Evolutionary conservation across 1,140 invertebrate genomes (phyloP), one percentile per base, ranked within the genome.

Genomic region (Mizuhopecten yessoensis): DNA sequence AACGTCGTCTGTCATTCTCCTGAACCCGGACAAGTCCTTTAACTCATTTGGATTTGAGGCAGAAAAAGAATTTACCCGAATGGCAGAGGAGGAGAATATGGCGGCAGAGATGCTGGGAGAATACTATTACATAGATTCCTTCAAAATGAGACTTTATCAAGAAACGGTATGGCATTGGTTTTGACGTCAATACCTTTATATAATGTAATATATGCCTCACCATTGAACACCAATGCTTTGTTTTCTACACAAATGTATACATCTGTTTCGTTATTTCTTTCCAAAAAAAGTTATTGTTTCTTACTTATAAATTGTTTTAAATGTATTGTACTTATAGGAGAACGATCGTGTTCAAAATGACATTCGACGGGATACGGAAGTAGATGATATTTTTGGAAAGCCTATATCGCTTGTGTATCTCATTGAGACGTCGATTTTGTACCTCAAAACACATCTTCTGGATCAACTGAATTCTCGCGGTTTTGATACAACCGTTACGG

Each of bases 31-130:
- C 36, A 29, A 89, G n/a, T 89, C 88, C 0, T 89, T 89, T n/a
- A 86, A 89, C 36, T 89, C 88, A 15, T 89, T 89, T 89, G 88
- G 88, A 34, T 89, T 34, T 89, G 7, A 89, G 1, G 88, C 88
- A 29, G 88, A 75, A 34, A 75, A 86, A 23, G 34, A 86, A 23
- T 89, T 86, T 34, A 86, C 49, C 15, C 11, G 23, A 0, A 29
- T 88, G 17, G 10, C n/a, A 45, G 88, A 57, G 29, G 49, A 89
- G 15, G 45, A 88, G 3, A 49, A 9, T n/a, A 29, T 75, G 57
- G 29, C 5, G 23, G 34, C 17, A 42, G n/a, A 34, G n/a, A 57
- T 86, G 13, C 33, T 34, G 11, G 11, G 86, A 29, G 33, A 33
- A 9, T 89, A 86, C 34, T 86, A 36, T 36, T 89, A 45, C 33